Base-by-base conservation (phyloP, 2,888 invertebrate species). In the Subacronicta megacephala region DNA sequence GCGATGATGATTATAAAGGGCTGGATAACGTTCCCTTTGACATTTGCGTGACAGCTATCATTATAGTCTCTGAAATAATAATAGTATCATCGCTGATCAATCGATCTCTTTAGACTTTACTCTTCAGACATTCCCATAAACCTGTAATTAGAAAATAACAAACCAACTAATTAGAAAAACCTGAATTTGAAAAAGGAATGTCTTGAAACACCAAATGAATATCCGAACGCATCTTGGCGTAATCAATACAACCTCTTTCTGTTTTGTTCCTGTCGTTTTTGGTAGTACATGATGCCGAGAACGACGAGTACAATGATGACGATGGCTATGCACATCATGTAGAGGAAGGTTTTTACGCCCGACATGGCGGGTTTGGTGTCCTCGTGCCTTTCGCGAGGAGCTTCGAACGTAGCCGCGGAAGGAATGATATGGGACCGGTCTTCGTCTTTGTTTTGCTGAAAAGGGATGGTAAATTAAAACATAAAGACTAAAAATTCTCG, bases 271-370 rank as follows among this genome's bases (percentile, higher is more conserved):
- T 98, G 97, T 60, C 97, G 96, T 84, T 99, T 99, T 87, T 98
- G 98, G 87, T 99, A 99, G 87, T 98, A 97, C 95, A 99, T 97
- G 62, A 99, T 97, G 23, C 97, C 98, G 51, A 99, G 95, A 3
- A 99, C 97, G 0, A 97, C 96, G 64, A 97, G 95, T 0, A 97
- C 97, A 38, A 98, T 97, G 9, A 99, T 89, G 2, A 97, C 97
- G 20, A 99, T 95, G 47, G 99, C 96, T 12, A 97, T 97, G 47
- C 97, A 95, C 73, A 99, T 95, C 93, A 99, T 96, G 62, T 98
- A 95, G 2, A 99, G 94, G 91, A 99, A 98, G 49, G 99, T 96
- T 89, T 98, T 99, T 51, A 98, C 95, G 46, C 98, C 99, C 3
- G 98, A 98, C 95, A 98, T 95, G 17, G 97, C 96, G 1, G 98